Evolutionary conservation across 2,888 invertebrate species (phyloP).

Genomic region (Morpho achilles): DNA sequence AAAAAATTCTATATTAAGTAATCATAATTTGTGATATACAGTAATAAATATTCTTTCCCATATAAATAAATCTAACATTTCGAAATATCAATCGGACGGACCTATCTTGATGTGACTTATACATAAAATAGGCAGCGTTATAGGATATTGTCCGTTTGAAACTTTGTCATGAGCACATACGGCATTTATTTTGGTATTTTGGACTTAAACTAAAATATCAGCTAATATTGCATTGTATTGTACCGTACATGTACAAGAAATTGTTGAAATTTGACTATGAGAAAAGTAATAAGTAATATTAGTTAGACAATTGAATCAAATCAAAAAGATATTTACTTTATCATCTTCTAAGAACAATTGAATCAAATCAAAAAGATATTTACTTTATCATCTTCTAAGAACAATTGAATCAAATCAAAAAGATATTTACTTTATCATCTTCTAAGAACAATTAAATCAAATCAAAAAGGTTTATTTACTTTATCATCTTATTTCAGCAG

Average conservation of each 20-base stretch:
- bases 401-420: no score
- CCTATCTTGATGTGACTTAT: constrained; percentile 18
- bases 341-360: no score
- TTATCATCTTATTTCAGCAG: no score
- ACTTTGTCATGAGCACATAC: constrained; percentile 12
- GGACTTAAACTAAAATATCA: constrained; percentile 5
- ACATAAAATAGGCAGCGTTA: constrained; percentile 16
- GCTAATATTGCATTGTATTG: constrained; percentile 10
- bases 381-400: no score
- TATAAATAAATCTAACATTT: background rate
- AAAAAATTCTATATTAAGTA: background rate
- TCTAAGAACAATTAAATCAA: no score
- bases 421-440: no score
- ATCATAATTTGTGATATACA: constrained; percentile 5
- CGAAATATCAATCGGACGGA: constrained; percentile 13
- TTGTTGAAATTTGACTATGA: no score
- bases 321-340: no score
- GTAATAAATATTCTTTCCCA: constrained; percentile 1
- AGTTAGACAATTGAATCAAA: no score
- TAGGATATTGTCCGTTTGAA: constrained; percentile 14
- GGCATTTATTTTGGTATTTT: background rate
- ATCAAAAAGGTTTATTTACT: no score
- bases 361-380: no score
- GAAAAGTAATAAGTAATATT: no score
- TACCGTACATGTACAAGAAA: background rate